phyloP scores from a whole-genome alignment of 2,113 vertebrate species.

The Corythornis madagascariensis region DNA sequence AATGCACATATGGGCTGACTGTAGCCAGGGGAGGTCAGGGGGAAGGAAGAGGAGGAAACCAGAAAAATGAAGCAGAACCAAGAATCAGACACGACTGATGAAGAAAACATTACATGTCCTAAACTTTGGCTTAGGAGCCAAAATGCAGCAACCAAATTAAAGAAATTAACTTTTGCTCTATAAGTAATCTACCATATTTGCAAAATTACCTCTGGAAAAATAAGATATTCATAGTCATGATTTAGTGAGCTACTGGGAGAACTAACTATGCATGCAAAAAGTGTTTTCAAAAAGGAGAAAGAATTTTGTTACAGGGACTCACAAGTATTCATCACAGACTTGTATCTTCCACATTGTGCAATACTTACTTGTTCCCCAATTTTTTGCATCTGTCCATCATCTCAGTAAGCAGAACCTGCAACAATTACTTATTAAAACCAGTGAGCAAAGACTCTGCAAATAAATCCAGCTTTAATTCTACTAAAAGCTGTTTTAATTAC shows the following conservation, averaged over 20 bases:
- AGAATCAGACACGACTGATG: not conserved
- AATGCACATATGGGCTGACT: not conserved
- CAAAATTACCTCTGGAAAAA: not conserved
- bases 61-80: not conserved
- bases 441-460: not conserved
- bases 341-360: not conserved
- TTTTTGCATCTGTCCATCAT: constrained; percentile 99
- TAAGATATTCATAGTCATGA: not conserved
- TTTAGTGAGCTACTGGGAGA: not conserved
- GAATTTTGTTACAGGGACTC: not conserved
- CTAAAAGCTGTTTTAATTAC: not conserved
- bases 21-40: not conserved
- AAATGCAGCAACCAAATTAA: not conserved
- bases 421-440: constrained; percentile 26
- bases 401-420: constrained; percentile 88
- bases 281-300: not conserved
- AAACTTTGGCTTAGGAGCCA: not conserved
- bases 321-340: not conserved
- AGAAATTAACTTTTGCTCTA: not conserved
- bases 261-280: not conserved
- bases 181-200: not conserved
- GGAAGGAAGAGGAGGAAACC: not conserved
- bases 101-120: not conserved
- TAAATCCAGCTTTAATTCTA: not conserved
- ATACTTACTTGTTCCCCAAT: constrained; percentile 94